These are phyloP conservation scores for Bos indicus DNA, from an alignment of 2,113 vertebrate species.

Conservation along the genomic window DNA sequence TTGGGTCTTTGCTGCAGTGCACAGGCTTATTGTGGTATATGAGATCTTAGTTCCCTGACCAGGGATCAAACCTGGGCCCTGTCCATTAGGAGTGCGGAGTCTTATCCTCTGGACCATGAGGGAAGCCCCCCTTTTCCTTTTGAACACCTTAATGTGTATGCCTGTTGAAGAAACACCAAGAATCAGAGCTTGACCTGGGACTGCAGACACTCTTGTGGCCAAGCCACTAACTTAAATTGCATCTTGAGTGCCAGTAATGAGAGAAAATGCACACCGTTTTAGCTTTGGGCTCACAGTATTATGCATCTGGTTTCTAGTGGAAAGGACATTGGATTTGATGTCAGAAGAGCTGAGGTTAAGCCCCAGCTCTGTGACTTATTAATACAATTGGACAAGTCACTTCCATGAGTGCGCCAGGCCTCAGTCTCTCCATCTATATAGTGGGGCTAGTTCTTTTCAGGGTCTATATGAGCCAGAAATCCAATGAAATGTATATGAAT, in stretches of 20 bases:
- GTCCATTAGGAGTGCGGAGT: not conserved
- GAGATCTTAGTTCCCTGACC: not conserved
- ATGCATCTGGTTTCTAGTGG: not conserved
- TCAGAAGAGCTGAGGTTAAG: not conserved
- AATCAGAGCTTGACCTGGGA: not conserved
- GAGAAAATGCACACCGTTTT: not conserved
- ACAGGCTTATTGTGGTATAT: not conserved
- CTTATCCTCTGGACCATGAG: not conserved
- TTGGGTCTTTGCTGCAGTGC: not conserved
- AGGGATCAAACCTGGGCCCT: not conserved
- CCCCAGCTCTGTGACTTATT: not conserved
- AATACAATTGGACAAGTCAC: not conserved
- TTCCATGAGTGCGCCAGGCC: fast-evolving
- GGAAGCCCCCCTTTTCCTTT: not conserved
- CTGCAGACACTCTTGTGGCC: not conserved
- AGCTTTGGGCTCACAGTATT: not conserved
- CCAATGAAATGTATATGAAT: not conserved
- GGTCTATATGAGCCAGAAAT: not conserved
- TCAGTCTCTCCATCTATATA: not conserved
- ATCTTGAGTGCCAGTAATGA: not conserved
- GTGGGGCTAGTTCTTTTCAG: not conserved
- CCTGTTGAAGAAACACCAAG: not conserved
- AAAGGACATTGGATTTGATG: not conserved
- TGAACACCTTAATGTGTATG: not conserved
- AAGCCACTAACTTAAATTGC: not conserved